Evolutionary conservation across 2,888 invertebrate genomes (phyloP).

Genomic region (Sminthurinus aureus): DNA sequence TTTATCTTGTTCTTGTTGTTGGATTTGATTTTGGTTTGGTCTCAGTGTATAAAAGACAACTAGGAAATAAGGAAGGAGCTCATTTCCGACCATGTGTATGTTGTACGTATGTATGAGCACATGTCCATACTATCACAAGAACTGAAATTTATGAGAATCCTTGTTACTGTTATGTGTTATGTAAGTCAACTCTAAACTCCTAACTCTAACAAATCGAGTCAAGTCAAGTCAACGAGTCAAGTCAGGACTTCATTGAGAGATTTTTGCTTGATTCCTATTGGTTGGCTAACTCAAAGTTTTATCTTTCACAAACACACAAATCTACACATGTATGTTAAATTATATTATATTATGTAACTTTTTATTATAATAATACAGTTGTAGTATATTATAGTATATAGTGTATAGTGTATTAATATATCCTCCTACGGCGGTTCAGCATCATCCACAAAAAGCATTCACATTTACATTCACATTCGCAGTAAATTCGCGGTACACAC

Average conservation of each 20-base stretch:
- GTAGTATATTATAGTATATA: too few species aligned
- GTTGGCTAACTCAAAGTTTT: neutral
- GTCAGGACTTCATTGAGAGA: constrained; percentile 42
- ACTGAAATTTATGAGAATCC: constrained; percentile 45
- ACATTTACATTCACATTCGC: too few species aligned
- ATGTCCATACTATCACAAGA: constrained; percentile 24
- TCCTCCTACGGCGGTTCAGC: neutral
- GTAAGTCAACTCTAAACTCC: constrained; percentile 30
- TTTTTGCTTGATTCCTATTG: constrained; percentile 31
- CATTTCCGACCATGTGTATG: constrained; percentile 9
- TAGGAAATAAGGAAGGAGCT: neutral
- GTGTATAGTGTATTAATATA: too few species aligned
- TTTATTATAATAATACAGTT: too few species aligned
- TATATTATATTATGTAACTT: too few species aligned
- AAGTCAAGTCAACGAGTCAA: too few species aligned
- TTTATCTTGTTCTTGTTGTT: too few species aligned
- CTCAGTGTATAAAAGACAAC: neutral
- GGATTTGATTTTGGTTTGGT: too few species aligned
- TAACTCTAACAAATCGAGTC: too few species aligned
- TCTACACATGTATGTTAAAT: neutral
- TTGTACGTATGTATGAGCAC: constrained; percentile 22
- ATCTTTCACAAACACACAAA: neutral
- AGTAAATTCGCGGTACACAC: neutral
- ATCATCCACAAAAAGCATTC: neutral
- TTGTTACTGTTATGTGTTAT: constrained; percentile 38